Evolutionary conservation across 2,888 invertebrate genomes (phyloP).

Genomic region (Papilio gigon): DNA sequence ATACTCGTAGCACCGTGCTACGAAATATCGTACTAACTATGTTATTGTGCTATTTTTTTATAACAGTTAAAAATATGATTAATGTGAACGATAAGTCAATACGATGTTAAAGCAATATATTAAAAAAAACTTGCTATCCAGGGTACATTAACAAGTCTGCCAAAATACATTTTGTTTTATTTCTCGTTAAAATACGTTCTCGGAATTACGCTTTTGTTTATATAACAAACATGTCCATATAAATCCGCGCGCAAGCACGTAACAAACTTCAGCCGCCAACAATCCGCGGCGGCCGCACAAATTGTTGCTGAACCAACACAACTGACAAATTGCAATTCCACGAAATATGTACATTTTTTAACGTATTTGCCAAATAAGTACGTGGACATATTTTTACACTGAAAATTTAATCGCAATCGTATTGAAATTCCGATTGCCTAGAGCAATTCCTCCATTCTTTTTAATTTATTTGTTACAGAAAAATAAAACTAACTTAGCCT

Average conservation of each 20-base stretch:
- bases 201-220: slow-evolving; percentile 11
- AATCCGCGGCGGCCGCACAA: slow-evolving; percentile 2
- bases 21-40: not conserved
- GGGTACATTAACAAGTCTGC: not conserved
- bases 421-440: too few species aligned
- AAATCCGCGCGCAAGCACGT: slow-evolving; percentile 13
- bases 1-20: slow-evolving; percentile 5
- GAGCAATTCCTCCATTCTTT: too few species aligned
- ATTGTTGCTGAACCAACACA: slow-evolving; percentile 8
- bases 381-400: not conserved
- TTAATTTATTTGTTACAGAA: too few species aligned
- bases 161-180: slow-evolving; percentile 9
- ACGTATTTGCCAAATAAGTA: not conserved
- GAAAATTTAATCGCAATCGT: too few species aligned
- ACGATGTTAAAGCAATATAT: not conserved
- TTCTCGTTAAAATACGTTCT: not conserved
- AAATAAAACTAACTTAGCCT: too few species aligned
- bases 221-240: slow-evolving; percentile 11
- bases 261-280: slow-evolving; percentile 14
- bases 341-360: not conserved
- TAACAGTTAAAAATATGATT: not conserved
- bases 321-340: slow-evolving; percentile 1
- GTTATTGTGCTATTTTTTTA: not conserved
- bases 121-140: not conserved
- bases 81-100: not conserved